A percentile compares a stretch with the other conserved stretches of the same genome.
Evolutionary conservation across 2,113 vertebrate species (phyloP).

Genomic region (Addax nasomaculatus): DNA sequence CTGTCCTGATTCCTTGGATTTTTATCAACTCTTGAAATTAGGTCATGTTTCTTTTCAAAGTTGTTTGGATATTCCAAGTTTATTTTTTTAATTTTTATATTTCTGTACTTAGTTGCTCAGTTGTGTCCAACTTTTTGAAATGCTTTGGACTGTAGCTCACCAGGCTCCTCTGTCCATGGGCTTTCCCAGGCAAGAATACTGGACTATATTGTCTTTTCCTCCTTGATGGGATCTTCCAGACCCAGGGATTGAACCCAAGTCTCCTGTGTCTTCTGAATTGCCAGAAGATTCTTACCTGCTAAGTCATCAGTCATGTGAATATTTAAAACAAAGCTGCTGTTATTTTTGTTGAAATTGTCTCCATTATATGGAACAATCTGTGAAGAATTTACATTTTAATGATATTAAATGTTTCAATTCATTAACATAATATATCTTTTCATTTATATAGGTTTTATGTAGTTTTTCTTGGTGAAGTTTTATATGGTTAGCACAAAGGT

Average conservation of each 20-base stretch:
- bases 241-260: background rate
- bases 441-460: background rate
- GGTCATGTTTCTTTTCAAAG: background rate
- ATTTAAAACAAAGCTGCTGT: background rate
- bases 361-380: background rate
- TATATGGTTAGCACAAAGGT: background rate
- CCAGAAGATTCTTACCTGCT: background rate
- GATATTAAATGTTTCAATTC: background rate
- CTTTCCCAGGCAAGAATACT: background rate
- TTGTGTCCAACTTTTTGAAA: background rate
- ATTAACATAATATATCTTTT: background rate
- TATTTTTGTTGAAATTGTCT: background rate
- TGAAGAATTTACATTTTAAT: background rate
- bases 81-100: background rate
- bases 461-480: background rate
- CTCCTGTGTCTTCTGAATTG: background rate
- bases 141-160: background rate
- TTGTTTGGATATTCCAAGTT: background rate
- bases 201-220: background rate
- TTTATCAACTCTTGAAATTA: background rate
- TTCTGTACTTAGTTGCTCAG: background rate
- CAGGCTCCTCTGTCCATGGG: background rate
- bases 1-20: background rate
- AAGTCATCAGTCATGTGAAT: background rate
- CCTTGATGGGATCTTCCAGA: background rate